Percentiles rank a stretch among this genome's conserved stretches.
phyloP scores from a whole-genome alignment of 2,888 invertebrate genomes.

The Anthophora plumipes region DNA sequence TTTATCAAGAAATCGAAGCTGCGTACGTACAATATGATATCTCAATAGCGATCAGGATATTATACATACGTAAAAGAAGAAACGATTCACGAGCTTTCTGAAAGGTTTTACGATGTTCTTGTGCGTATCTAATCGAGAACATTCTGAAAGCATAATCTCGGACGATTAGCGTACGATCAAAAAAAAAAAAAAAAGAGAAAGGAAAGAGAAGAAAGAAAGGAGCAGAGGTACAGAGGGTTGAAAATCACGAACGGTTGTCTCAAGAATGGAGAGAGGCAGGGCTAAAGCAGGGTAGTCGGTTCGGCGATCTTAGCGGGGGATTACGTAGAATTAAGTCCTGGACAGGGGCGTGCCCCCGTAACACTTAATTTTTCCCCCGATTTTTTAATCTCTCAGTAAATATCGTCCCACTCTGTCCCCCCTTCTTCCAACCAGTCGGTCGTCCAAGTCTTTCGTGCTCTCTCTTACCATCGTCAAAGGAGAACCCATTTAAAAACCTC shows the following conservation, averaged over 20 bases:
- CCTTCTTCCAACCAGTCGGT: constrained; percentile 41
- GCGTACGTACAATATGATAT: background rate
- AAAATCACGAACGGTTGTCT: constrained; percentile 66
- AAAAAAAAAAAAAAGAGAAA: constrained; percentile 32
- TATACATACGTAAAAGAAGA: background rate
- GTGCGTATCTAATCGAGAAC: constrained; percentile 32
- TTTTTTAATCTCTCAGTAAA: constrained; percentile 85
- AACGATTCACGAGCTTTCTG: background rate
- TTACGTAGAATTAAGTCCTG: constrained; percentile 83
- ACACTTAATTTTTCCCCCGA: constrained; percentile 85
- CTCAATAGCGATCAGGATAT: background rate
- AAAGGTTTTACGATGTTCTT: constrained; percentile 11
- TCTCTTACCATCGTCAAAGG: constrained; percentile 81
- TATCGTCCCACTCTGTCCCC: constrained; percentile 79
- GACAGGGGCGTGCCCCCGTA: constrained; percentile 82
- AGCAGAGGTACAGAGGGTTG: constrained; percentile 46
- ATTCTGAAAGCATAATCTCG: constrained; percentile 53
- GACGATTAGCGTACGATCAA: constrained; percentile 62
- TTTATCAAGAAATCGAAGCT: background rate
- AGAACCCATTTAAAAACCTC: constrained; percentile 85
- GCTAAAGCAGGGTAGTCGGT: constrained; percentile 60
- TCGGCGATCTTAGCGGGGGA: constrained; percentile 82
- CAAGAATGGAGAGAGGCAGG: constrained; percentile 30
- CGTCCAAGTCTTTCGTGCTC: constrained; percentile 59
- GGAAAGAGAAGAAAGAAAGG: background rate